Base-by-base conservation (phyloP, 1,140 invertebrate genomes). In the Kradibia gibbosae region DNA sequence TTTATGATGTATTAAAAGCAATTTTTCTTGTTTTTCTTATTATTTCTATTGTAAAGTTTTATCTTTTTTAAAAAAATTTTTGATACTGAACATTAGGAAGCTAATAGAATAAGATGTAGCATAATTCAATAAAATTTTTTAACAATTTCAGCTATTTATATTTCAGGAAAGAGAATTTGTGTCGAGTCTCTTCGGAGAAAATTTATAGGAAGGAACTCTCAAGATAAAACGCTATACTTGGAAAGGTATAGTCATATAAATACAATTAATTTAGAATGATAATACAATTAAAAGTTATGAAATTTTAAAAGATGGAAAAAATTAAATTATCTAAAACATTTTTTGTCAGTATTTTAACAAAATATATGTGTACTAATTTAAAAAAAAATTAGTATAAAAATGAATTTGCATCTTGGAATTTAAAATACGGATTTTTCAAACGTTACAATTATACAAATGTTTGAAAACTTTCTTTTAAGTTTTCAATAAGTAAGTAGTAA, bases 221-320 rank as follows among this genome's bases (percentile, higher is more conserved):
- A 20, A 13, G 28, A 34, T 28, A 34, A 20, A 62, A 62, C 17
- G 31, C 28, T 62, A 39, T 67, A 67, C 22, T 67, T n/a, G 8
- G 0, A 7, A 39, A 36, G 62, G 36, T 67, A 67, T n/a, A 67
- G 20, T 39, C 62, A 10, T 39, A 67, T n/a, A 67, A 36, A 39
- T 67, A 39, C 62, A 39, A 67, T 67, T 67, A 67, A 39, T 39
- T 15, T 8, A 10, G 34, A 67, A 67, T n/a, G n/a, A n/a, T 67
- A 67, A 67, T 67, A 39, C 62, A 67, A 67, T 67, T 67, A 39
- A 67, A 67, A 67, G 62, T 67, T 39, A 15, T 39, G 34, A 67
- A 39, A 39, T n/a, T 67, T 36, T 34, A 22, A 39, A n/a, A 15
- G 34, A 39, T 36, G 62, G 28, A 20, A 67, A 67, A 67, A 36